Evolutionary conservation across 2,113 vertebrate genomes (phyloP), one percentile per base, ranked within the genome.

Genomic region (Lophotis ruficrista): DNA sequence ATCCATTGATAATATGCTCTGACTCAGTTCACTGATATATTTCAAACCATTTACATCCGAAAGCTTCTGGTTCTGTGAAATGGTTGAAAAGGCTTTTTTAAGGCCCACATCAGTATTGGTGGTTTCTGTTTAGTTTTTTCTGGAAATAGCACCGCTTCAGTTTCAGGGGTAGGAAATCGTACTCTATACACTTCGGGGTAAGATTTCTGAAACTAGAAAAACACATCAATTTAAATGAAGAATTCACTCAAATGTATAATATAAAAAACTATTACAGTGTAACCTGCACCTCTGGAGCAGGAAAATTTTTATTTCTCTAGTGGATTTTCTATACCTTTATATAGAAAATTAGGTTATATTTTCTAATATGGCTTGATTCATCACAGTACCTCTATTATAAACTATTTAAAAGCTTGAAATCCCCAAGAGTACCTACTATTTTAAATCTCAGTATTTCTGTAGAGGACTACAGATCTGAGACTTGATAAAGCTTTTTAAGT

Each of bases 11-110:
- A 76, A 60, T 22, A 41, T 12, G n/a, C 30, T 62, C 17, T 31
- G 66, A 73, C 30, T 56, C 85, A 57, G 35, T 56, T 33, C 4
- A 8, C 28, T 66, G 75, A 69, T 16, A 14, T 4, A 68, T 41
- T 50, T 45, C 35, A 77, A 68, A 53, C 45, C 19, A 35, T 53
- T 96, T 96, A 99, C 98, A 98, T 98, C 11, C 98, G 97, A 95
- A 99, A 99, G 95, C 99, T 99, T 97, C 98, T 98, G 65, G 98
- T 99, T 97, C 99, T 98, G 77, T 99, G 98, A 98, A 99, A 99
- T 38, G 99, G 98, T 83, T 99, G 98, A 90, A 99, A 98, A 82
- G 99, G 98, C 56, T 98, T 98, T 97, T 97, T 99, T 24, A 99
- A 96, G 14, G 98, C 97, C 97, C 98, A 98, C 81, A 97, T 97